Evolutionary conservation across 1,140 invertebrate species (phyloP), one percentile per base, ranked within the genome.

Genomic region (Diprion similis): DNA sequence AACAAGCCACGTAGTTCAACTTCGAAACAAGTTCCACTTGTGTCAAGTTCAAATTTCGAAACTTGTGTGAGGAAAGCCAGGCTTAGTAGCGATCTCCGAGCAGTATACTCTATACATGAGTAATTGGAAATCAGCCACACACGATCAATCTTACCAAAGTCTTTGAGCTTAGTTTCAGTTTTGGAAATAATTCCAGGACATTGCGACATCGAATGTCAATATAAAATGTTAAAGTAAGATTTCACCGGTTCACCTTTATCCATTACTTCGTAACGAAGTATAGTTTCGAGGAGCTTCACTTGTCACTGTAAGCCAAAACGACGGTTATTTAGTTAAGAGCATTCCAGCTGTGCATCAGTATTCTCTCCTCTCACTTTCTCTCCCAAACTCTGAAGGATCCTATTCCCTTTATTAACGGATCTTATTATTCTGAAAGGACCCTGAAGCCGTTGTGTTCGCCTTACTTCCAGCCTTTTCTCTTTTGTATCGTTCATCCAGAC

Each of bases 361-460:
- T 37, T 37, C 24, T 6, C 24, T 17, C 51, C 51, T 59, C 51
- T 59, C 11, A 8, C 11, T 59, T 9, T 59, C 11, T 8, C 11
- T 15, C 51, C n/a, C 51, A 13, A 17, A 59, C 51, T 59, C 51
- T 0, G 51, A 59, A 3, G 51, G n/a, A 6, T 0, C 51, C 51
- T 59, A 59, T 59, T 59, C 51, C n/a, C 51, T 59, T 59, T 59
- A 59, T 59, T 59, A 59, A 59, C 51, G n/a, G 51, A 59, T 59
- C 51, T 13, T 59, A 59, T 59, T 59, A 59, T 59, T 59, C 51
- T 59, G 51, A 59, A 59, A 59, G 51, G 51, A 59, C 51, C 51
- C 11, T 9, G n/a, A 59, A 59, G 51, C 51, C 51, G 51, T 59
- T 59, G 51, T 59, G 51, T 59, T 59, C 51, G 51, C 51, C 51